Percentiles rank a stretch among this genome's conserved stretches.
phyloP scores from a whole-genome alignment of 37 sponge, comb jelly and placozoan species.

The Mnemiopsis leidyi region DNA sequence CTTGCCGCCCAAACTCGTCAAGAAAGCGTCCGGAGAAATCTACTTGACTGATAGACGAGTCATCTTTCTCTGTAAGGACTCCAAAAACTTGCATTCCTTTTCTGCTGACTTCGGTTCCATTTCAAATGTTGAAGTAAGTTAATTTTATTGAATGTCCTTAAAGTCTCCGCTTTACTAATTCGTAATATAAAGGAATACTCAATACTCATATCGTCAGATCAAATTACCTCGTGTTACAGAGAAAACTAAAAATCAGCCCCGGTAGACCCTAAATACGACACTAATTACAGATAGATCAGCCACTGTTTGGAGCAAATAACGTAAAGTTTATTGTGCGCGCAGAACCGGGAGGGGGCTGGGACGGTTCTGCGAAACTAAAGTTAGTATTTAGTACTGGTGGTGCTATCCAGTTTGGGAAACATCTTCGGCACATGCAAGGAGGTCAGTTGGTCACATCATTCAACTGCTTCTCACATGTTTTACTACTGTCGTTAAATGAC shows the following conservation, averaged over 20 bases:
- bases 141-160: too few species aligned
- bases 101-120: conserved; percentile 48
- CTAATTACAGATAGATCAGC: conserved; percentile 23
- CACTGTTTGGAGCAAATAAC: conserved; percentile 41
- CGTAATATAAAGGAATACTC: too few species aligned
- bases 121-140: conserved; percentile 40
- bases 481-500: too few species aligned
- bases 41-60: background rate
- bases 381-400: conserved; percentile 38
- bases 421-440: conserved; percentile 47
- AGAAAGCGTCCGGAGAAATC: conserved; percentile 6
- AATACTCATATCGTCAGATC: too few species aligned
- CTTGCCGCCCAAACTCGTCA: conserved; percentile 33
- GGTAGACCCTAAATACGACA: too few species aligned
- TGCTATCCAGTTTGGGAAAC: conserved; percentile 64
- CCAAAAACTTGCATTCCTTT: conserved; percentile 44
- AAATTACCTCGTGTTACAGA: too few species aligned
- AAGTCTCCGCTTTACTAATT: too few species aligned
- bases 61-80: conserved; percentile 14
- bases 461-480: too few species aligned
- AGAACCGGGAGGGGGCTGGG: conserved; percentile 59
- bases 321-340: conserved; percentile 43
- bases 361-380: conserved; percentile 40
- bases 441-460: background rate
- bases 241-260: too few species aligned